A percentile compares a stretch with the other conserved stretches of the same genome.
phyloP scores from a whole-genome alignment of 2,113 vertebrate genomes.

The Ochotona princeps region DNA sequence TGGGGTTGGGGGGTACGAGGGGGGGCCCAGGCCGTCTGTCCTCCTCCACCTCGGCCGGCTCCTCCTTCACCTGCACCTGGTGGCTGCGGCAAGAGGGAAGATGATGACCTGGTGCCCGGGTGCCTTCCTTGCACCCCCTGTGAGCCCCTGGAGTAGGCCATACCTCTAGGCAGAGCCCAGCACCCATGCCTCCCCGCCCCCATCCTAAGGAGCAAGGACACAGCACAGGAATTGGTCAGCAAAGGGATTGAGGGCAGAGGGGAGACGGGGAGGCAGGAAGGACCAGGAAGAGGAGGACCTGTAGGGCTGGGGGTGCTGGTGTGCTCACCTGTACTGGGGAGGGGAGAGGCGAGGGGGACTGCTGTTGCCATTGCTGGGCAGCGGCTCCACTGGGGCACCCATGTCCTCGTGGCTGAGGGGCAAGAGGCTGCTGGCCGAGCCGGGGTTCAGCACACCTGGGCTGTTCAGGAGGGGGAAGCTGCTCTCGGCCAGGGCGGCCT shows the following conservation, averaged over 20 bases:
- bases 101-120: not conserved
- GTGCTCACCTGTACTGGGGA: conserved; percentile 95
- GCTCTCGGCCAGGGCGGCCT: conserved; percentile 96
- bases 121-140: rapidly evolving
- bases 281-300: no score
- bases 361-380: conserved; percentile 98
- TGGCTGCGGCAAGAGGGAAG: conserved; percentile 85
- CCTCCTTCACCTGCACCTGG: conserved; percentile 98
- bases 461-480: conserved; percentile 96
- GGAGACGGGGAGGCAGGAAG: rapidly evolving
- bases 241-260: no score
- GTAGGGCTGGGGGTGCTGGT: rapidly evolving
- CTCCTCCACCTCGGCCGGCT: conserved; percentile 95
- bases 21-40: conserved; percentile 92
- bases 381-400: conserved; percentile 97
- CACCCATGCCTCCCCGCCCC: not conserved
- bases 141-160: rapidly evolving
- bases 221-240: no score
- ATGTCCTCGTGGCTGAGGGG: conserved; percentile 96
- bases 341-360: conserved; percentile 97
- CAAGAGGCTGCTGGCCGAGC: conserved; percentile 94
- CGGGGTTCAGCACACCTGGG: conserved; percentile 92
- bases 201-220: not conserved
- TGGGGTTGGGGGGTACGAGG: conserved; percentile 91
- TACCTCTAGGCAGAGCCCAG: not conserved